phyloP scores from a whole-genome alignment of 1,140 invertebrate genomes.

The Hylaeus volcanicus region DNA sequence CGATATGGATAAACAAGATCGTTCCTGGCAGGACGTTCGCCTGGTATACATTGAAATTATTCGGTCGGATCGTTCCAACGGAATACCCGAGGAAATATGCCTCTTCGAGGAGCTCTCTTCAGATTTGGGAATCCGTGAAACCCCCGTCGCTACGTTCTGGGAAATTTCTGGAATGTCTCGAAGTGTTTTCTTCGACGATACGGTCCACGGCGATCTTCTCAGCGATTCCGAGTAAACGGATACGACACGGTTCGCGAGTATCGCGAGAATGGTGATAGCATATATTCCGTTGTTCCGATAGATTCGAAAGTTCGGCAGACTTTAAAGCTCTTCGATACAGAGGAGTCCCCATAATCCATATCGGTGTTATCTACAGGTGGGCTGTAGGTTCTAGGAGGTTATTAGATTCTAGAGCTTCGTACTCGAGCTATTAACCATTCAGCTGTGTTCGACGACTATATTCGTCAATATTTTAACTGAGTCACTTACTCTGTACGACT shows the following conservation, averaged over 20 bases:
- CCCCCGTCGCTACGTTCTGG: background rate
- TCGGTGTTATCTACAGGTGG: no score
- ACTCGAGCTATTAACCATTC: no score
- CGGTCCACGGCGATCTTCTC: background rate
- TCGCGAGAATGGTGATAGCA: background rate
- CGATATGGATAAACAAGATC: conserved; percentile 45
- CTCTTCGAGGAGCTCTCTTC: conserved; percentile 5
- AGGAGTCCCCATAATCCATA: no score
- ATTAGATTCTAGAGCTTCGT: no score
- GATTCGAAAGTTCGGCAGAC: background rate
- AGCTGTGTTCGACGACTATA: no score
- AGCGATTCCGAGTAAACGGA: background rate
- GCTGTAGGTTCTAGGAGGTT: no score
- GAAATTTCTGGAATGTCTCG: conserved; percentile 3
- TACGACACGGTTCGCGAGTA: conserved; percentile 4
- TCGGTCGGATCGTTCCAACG: background rate
- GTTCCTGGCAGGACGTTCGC: conserved; percentile 12
- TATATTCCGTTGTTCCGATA: background rate
- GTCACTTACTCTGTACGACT: no score
- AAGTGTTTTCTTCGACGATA: background rate
- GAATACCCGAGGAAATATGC: conserved; percentile 23
- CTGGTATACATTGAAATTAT: conserved; percentile 36
- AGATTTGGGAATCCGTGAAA: conserved; percentile 16
- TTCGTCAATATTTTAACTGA: no score
- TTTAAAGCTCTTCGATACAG: background rate